phyloP scores from a whole-genome alignment of 1,140 invertebrate genomes.

The Arion vulgaris region DNA sequence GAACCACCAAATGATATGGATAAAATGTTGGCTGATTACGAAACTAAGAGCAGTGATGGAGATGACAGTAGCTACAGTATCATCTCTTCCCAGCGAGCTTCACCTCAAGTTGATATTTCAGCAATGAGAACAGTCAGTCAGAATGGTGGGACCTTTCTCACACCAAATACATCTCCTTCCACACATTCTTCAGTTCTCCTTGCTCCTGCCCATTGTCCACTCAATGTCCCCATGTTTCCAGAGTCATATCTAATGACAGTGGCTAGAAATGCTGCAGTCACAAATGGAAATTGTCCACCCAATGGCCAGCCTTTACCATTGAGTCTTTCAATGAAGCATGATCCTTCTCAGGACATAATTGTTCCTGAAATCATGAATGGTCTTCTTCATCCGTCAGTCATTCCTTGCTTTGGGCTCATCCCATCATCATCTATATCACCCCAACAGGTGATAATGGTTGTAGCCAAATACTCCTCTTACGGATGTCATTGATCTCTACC shows the following conservation, averaged over 20 bases:
- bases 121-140: constrained; percentile 12
- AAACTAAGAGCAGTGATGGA: constrained; percentile 31
- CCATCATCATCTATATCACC: not conserved
- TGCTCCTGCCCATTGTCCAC: constrained; percentile 24
- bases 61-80: constrained; percentile 24
- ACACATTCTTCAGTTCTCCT: constrained; percentile 19
- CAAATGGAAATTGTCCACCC: constrained; percentile 13
- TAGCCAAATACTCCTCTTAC: not conserved
- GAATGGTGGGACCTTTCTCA: constrained; percentile 30
- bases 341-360: constrained; percentile 16
- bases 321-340: constrained; percentile 25
- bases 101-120: constrained; percentile 1
- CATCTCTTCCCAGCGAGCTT: not conserved
- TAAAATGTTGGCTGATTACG: constrained; percentile 40
- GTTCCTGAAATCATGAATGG: constrained; percentile 38
- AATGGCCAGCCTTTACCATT: constrained; percentile 23
- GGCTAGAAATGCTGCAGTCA: constrained; percentile 25
- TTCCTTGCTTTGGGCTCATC: constrained; percentile 18
- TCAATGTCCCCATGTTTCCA: constrained; percentile 47
- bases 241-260: constrained; percentile 40
- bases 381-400: constrained; percentile 14
- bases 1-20: constrained; percentile 24
- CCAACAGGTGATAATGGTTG: constrained; percentile 14
- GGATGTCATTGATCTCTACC: constrained; percentile 31
- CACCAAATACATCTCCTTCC: constrained; percentile 20